These are phyloP conservation scores for Todiramphus chloris DNA, from an alignment of 2,113 vertebrate species.

Conservation along the genomic window DNA sequence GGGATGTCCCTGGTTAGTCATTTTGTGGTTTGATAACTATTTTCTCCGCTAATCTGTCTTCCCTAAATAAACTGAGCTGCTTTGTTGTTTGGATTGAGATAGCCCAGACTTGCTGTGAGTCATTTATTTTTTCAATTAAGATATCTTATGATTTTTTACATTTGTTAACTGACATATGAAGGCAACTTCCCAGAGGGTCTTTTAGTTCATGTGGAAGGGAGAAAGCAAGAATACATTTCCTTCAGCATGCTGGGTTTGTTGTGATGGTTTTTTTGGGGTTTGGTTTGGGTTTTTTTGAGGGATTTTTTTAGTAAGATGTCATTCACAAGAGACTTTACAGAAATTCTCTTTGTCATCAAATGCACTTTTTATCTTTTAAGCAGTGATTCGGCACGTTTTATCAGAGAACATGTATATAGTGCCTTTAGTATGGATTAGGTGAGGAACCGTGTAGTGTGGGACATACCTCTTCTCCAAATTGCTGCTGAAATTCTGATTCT, in stretches of 20 bases:
- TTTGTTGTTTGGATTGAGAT: slow-evolving; percentile 53
- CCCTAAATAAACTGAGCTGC: slow-evolving; percentile 31
- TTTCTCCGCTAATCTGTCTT: slow-evolving; percentile 12
- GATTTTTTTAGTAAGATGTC: background rate
- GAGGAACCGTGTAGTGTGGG: background rate
- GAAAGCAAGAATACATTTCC: background rate
- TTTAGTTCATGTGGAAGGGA: background rate
- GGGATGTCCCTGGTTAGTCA: slow-evolving; percentile 31
- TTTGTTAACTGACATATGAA: slow-evolving; percentile 17
- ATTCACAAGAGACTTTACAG: background rate
- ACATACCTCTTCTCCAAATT: background rate
- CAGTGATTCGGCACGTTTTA: background rate
- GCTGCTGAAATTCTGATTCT: background rate
- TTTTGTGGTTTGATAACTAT: slow-evolving; percentile 52
- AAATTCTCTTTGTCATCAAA: background rate
- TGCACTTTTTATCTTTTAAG: background rate
- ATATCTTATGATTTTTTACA: slow-evolving; percentile 27
- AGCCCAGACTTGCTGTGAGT: slow-evolving; percentile 7
- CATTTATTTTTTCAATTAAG: slow-evolving; percentile 40
- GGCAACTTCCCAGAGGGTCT: background rate
- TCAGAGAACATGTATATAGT: background rate
- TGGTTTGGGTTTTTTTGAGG: background rate
- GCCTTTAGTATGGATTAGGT: background rate
- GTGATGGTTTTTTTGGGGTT: background rate
- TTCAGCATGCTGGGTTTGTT: background rate